Evolutionary conservation across 2,888 invertebrate genomes (phyloP).

Genomic region (Drosophila tripunctata): DNA sequence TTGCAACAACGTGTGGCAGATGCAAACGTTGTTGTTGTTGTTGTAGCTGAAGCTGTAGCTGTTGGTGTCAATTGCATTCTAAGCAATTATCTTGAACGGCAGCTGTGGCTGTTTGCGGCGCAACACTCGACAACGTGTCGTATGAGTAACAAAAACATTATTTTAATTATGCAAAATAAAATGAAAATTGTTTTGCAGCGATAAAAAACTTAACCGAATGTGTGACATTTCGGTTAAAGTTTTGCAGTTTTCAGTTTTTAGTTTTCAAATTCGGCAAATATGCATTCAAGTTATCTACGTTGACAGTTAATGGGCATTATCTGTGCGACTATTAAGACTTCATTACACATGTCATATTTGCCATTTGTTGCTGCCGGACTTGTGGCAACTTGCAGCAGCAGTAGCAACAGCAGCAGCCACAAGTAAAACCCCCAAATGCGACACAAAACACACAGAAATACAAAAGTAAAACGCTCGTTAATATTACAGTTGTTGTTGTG

Average conservation of each 20-base stretch:
- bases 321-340: constrained; percentile 75
- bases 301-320: constrained; percentile 66
- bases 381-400: constrained; percentile 29
- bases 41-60: constrained; percentile 2
- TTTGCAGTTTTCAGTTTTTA: neutral
- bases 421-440: constrained; percentile 7
- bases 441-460: constrained; percentile 28
- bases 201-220: constrained; percentile 13
- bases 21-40: constrained; percentile 20
- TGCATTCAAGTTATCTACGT: constrained; percentile 30
- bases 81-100: constrained; percentile 52
- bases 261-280: constrained; percentile 20
- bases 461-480: constrained; percentile 61
- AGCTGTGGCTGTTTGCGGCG: constrained; percentile 18
- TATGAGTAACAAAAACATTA: constrained; percentile 68
- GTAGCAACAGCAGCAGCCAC: neutral
- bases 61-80: constrained; percentile 34
- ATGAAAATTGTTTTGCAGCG: constrained; percentile 1
- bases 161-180: constrained; percentile 67
- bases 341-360: constrained; percentile 81
- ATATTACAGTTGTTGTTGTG: constrained; percentile 27
- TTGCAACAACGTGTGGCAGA: constrained; percentile 32
- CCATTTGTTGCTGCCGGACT: constrained; percentile 42
- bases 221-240: constrained; percentile 57
- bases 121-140: constrained; percentile 50